Percentiles rank a stretch among this genome's conserved stretches.
phyloP scores from a whole-genome alignment of 2,113 vertebrate genomes.

The Lonchura striata region DNA sequence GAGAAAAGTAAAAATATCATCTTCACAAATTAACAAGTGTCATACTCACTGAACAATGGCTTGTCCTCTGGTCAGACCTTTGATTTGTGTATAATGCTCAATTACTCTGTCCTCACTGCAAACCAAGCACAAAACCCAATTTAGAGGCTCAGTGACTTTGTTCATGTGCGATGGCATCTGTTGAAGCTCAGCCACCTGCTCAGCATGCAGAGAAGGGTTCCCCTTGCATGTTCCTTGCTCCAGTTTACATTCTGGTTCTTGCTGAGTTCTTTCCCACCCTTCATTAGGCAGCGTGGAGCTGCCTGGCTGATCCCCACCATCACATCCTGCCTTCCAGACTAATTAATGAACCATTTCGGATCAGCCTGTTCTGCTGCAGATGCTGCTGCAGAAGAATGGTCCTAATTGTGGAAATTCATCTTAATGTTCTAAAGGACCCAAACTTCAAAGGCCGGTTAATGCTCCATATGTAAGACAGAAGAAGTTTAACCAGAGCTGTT shows the following conservation, averaged over 20 bases:
- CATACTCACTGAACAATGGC: conserved; percentile 93
- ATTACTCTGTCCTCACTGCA: conserved; percentile 93
- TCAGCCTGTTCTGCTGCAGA: conserved; percentile 17
- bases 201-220: background rate
- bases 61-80: conserved; percentile 92
- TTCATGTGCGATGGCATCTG: background rate
- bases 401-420: conserved; percentile 3
- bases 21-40: conserved; percentile 2
- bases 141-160: background rate
- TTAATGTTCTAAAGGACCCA: background rate
- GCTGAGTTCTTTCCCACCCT: conserved; percentile 16
- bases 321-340: background rate
- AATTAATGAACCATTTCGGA: background rate
- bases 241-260: background rate
- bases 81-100: conserved; percentile 89
- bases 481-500: background rate
- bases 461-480: background rate
- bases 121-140: conserved; percentile 51
- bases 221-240: background rate
- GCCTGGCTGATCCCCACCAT: background rate
- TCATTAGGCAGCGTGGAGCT: background rate
- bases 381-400: background rate
- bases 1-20: background rate
- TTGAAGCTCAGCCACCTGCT: background rate
- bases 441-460: conserved; percentile 5